A percentile compares a stretch with the other conserved stretches of the same genome.
Evolutionary conservation across 2,888 invertebrate species (phyloP).

Genomic region (Tetramorium bicarinatum): DNA sequence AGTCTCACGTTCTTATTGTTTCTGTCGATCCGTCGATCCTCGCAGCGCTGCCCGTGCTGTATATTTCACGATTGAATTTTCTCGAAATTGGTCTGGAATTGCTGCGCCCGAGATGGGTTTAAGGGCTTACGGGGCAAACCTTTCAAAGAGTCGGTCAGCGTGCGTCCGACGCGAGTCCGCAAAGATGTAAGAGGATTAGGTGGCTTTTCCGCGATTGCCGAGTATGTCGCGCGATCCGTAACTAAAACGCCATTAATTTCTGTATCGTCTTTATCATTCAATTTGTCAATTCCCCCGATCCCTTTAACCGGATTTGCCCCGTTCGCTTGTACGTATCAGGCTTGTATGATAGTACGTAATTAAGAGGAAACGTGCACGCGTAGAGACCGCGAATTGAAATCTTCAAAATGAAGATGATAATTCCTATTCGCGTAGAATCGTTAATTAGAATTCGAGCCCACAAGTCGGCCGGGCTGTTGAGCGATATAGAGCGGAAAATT

Average conservation of each 20-base stretch:
- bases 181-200: slow-evolving; percentile 74
- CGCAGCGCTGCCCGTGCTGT: slow-evolving; percentile 37
- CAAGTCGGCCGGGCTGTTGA: slow-evolving; percentile 19
- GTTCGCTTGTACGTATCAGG: background rate
- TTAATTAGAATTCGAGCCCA: slow-evolving; percentile 45
- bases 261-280: slow-evolving; percentile 60
- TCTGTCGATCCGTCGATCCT: slow-evolving; percentile 25
- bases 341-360: slow-evolving; percentile 1
- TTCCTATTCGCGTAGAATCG: slow-evolving; percentile 22
- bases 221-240: slow-evolving; percentile 68
- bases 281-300: slow-evolving; percentile 56
- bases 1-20: slow-evolving; percentile 47
- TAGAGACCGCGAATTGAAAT: slow-evolving; percentile 8
- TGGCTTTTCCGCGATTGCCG: slow-evolving; percentile 69
- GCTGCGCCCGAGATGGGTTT: slow-evolving; percentile 73
- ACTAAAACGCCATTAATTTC: slow-evolving; percentile 72
- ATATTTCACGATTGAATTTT: slow-evolving; percentile 66
- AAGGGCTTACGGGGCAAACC: slow-evolving; percentile 69
- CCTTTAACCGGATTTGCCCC: slow-evolving; percentile 23
- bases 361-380: background rate
- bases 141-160: slow-evolving; percentile 73
- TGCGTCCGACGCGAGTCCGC: slow-evolving; percentile 59
- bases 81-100: slow-evolving; percentile 76
- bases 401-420: slow-evolving; percentile 34
- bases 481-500: slow-evolving; percentile 50